These are phyloP conservation scores for Neolamprologus falcicula DNA, from an alignment of 2,113 vertebrate species.

Conservation along the genomic window DNA sequence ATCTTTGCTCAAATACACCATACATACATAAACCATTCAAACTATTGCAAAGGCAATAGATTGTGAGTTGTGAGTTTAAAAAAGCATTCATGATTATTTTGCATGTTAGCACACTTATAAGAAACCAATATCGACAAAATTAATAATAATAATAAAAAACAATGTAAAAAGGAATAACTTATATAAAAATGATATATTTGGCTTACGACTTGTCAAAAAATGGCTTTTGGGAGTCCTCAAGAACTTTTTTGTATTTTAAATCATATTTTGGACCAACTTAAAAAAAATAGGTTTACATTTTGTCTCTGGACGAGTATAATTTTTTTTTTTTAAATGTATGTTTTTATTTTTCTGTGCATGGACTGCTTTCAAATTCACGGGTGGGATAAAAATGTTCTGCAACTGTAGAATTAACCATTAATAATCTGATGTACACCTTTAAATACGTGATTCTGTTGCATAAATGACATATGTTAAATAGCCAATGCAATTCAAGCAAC, in stretches of 20 bases:
- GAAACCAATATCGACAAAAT: neutral
- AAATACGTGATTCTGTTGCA: neutral
- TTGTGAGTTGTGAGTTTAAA: neutral
- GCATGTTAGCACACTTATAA: neutral
- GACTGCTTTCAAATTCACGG: neutral
- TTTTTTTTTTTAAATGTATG: neutral
- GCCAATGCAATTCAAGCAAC: neutral
- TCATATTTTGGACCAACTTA: neutral
- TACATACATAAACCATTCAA: neutral
- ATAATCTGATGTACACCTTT: neutral
- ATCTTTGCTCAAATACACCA: neutral
- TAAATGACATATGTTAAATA: neutral
- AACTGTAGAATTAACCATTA: neutral
- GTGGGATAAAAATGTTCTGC: neutral
- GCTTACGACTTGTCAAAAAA: neutral
- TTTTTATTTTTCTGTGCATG: neutral
- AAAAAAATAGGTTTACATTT: neutral
- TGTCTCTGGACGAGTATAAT: neutral
- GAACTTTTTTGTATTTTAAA: neutral
- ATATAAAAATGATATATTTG: neutral
- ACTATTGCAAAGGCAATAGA: neutral
- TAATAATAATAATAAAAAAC: accelerated
- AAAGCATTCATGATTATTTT: neutral
- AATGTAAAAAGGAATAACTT: neutral
- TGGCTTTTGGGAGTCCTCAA: neutral